Percentiles rank a stretch among this genome's conserved stretches.
phyloP scores from a whole-genome alignment of 2,113 vertebrate species.

The Acrocephalus kingi region DNA sequence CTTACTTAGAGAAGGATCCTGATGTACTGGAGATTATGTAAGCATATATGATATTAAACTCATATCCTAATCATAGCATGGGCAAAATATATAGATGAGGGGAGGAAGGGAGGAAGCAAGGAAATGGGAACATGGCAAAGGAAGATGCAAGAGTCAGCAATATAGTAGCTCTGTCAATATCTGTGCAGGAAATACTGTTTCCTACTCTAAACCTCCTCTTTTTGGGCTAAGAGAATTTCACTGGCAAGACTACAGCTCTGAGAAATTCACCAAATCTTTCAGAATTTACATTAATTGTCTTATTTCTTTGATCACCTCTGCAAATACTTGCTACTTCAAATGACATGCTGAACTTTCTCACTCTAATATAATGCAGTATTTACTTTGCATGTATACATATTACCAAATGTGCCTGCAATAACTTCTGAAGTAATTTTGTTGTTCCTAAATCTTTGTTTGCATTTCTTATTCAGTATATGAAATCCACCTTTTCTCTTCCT shows the following conservation, averaged over 20 bases:
- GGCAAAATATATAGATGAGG: not conserved
- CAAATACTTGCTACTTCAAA: not conserved
- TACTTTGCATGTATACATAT: not conserved
- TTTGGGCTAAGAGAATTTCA: not conserved
- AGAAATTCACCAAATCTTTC: not conserved
- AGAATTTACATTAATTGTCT: not conserved
- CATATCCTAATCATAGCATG: not conserved
- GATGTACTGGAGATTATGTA: not conserved
- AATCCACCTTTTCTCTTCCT: not conserved
- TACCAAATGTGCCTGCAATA: not conserved
- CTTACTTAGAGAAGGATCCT: not conserved
- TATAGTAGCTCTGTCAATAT: not conserved
- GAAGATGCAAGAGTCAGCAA: not conserved
- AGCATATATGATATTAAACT: not conserved
- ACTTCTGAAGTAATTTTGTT: not conserved
- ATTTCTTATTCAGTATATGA: not conserved
- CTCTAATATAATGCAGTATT: not conserved
- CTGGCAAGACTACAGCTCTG: not conserved
- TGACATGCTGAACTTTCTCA: not conserved
- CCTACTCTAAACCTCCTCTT: not conserved
- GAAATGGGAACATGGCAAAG: not conserved
- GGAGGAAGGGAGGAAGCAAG: not conserved
- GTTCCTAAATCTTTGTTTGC: slow-evolving; percentile 7
- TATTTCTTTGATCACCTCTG: not conserved
- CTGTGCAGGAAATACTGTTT: not conserved